phyloP scores from a whole-genome alignment of 2,113 vertebrate species.

The Toxotes jaculatrix region DNA sequence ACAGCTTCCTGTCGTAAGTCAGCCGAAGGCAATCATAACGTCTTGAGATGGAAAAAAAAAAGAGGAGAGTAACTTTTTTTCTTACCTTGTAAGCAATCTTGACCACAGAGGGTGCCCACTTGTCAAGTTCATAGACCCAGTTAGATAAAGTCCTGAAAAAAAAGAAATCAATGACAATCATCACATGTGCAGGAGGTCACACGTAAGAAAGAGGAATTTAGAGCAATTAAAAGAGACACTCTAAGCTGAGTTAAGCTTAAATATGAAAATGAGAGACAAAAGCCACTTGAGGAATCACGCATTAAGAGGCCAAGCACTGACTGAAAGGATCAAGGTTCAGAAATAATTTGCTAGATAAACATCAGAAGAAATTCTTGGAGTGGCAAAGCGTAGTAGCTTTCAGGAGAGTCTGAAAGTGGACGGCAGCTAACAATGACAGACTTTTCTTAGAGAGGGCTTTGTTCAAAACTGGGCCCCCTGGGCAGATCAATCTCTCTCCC shows the following conservation, averaged over 20 bases:
- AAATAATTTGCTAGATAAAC: neutral
- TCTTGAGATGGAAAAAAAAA: neutral
- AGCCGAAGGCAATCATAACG: neutral
- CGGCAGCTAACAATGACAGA: neutral
- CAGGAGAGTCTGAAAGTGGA: neutral
- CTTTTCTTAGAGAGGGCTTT: neutral
- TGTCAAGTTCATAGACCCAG: constrained; percentile 98
- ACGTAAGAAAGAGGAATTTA: neutral
- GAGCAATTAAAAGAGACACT: neutral
- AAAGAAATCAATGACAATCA: constrained; percentile 29
- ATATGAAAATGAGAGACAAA: too few relatives aligned
- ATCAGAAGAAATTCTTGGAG: neutral
- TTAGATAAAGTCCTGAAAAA: constrained; percentile 93
- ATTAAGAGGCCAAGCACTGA: too few relatives aligned
- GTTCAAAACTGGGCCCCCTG: neutral
- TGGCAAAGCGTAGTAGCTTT: neutral
- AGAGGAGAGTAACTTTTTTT: neutral
- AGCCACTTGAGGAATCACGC: too few relatives aligned
- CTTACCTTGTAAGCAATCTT: constrained; percentile 99
- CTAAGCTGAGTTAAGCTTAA: too few relatives aligned
- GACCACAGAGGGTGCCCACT: constrained; percentile 97
- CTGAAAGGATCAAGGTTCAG: neutral
- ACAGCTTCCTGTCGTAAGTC: neutral
- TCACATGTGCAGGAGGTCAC: neutral
- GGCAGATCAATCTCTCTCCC: constrained; percentile 21